Conservation (phyloP, 2,888 invertebrate species). For the Strigamia transsilvanica region DNA sequence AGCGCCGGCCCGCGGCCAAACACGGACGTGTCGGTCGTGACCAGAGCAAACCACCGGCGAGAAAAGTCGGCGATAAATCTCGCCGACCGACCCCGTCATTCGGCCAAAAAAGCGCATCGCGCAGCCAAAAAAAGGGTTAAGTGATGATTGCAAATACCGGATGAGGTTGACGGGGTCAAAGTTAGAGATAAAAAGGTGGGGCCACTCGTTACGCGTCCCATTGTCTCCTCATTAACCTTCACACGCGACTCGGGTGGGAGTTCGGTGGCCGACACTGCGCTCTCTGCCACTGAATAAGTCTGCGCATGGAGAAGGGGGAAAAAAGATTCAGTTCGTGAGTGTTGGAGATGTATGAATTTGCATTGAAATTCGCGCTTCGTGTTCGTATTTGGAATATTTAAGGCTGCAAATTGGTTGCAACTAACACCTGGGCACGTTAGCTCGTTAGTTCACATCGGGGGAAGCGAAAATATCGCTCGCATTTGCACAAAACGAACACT, state of each 20-base stretch:
- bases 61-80: background rate
- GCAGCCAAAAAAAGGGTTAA: background rate
- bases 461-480: too few species aligned
- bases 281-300: background rate
- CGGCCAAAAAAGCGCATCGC: too few species aligned
- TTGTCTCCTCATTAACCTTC: conserved; percentile 21
- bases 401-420: too few species aligned
- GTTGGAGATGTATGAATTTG: too few species aligned
- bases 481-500: too few species aligned
- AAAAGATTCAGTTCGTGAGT: too few species aligned
- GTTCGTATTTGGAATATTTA: too few species aligned
- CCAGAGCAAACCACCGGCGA: background rate
- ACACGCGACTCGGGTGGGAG: conserved; percentile 8
- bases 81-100: background rate
- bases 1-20: conserved; percentile 9
- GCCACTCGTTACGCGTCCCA: conserved; percentile 26
- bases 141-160: conserved; percentile 3
- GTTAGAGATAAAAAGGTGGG: conserved; percentile 11
- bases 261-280: conserved; percentile 19
- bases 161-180: background rate
- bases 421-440: too few species aligned
- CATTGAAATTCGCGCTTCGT: too few species aligned
- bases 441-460: too few species aligned
- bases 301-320: too few species aligned
- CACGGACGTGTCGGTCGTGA: conserved; percentile 10